Conservation (phyloP, 2,113 vertebrate species). For the Rhinopomastus cyanomelas region DNA sequence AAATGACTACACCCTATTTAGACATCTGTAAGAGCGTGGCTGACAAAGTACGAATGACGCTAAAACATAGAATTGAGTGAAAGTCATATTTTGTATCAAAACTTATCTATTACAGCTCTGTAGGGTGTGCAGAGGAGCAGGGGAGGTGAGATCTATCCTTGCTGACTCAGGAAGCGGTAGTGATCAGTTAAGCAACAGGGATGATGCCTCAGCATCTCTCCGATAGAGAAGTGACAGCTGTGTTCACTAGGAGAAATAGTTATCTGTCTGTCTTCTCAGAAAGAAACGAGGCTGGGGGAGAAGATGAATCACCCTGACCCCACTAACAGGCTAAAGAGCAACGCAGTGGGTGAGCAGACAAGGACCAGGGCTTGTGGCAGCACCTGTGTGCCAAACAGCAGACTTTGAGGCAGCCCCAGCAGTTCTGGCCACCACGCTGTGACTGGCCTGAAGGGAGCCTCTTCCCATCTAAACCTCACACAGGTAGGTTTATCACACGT, state of each 20-base stretch:
- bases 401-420: neutral
- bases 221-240: neutral
- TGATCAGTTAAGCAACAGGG: neutral
- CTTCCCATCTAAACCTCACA: neutral
- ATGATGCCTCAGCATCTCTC: neutral
- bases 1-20: neutral
- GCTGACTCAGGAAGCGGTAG: neutral
- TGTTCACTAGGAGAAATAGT: neutral
- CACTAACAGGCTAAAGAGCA: neutral
- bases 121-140: neutral
- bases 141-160: neutral
- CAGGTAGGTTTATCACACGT: neutral
- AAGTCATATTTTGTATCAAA: neutral
- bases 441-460: neutral
- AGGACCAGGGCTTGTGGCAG: neutral
- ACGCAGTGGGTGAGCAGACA: neutral
- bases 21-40: neutral
- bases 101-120: neutral
- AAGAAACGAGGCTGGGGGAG: neutral
- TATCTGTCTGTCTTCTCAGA: neutral
- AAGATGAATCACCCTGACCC: neutral
- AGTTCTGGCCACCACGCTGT: neutral
- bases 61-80: neutral
- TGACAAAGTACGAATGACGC: neutral
- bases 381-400: accelerated